Conservation (phyloP, 2,113 vertebrate species). For the Sinocyclocheilus rhinocerous region DNA sequence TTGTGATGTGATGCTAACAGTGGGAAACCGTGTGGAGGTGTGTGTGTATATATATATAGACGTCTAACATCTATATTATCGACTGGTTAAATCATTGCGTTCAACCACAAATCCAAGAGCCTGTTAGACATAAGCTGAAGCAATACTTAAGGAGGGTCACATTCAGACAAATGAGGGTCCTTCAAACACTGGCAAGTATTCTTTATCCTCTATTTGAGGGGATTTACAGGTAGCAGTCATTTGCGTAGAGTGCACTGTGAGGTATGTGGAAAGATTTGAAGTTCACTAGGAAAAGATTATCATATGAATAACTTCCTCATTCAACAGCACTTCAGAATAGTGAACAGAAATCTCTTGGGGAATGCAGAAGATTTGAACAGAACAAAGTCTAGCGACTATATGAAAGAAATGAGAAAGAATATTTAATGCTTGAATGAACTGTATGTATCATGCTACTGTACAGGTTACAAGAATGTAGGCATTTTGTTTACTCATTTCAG, state of each 20-base stretch:
- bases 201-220: constrained; percentile 32
- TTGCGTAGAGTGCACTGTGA: not conserved
- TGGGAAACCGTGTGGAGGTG: not conserved
- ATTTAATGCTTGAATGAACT: constrained; percentile 6
- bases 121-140: not conserved
- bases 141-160: constrained; percentile 10
- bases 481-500: constrained; percentile 6
- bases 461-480: not conserved
- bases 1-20: constrained; percentile 1
- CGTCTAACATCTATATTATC: not conserved
- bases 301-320: constrained; percentile 15
- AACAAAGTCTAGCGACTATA: constrained; percentile 9
- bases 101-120: not conserved
- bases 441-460: not conserved
- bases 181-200: not conserved
- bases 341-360: not conserved
- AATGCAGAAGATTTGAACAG: not conserved
- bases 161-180: constrained; percentile 22
- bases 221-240: constrained; percentile 35
- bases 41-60: not conserved
- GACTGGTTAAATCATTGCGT: not conserved
- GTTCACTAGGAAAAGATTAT: constrained; percentile 21
- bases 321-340: constrained; percentile 31
- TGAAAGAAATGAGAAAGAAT: constrained; percentile 8
- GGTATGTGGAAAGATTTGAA: constrained; percentile 4